Evolutionary conservation across 2,888 invertebrate genomes (phyloP), one percentile per base, ranked within the genome.

Genomic region (Xestia xanthographa): DNA sequence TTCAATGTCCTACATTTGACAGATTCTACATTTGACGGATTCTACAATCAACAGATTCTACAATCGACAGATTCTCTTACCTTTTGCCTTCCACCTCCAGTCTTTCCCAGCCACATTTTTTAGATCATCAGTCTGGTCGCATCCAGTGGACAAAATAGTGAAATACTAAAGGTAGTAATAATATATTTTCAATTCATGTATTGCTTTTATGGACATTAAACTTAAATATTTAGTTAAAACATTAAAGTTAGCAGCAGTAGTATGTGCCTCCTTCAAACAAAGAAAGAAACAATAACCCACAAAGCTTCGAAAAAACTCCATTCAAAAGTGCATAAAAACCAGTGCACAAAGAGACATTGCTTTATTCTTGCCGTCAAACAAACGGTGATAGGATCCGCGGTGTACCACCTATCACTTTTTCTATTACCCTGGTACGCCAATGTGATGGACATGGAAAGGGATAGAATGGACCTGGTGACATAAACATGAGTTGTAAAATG

Each of bases 321-420:
- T 62, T 56, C 29, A 38, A 81, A 70, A 69, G 41, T 77, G 68
- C 77, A 79, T 83, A 86, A 86, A 84, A 86, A 69, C 71, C 63
- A 82, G 77, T 85, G 76, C 84, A 73, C 78, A 76, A 34, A 70
- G 70, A 78, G 83, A 87, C 86, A 89, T 89, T 76, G 85, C 89
- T 91, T 87, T 91, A 89, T 90, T 82, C 84, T 85, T 69, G 88
- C 73, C 83, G 88, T 86, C 89, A 87, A 91, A 90, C 90, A 88
- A 90, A 91, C 89, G 90, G 89, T 91, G 92, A 93, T 94, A 93
- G 93, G 91, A 92, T 91, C 93, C 94, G 95, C 92, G 95, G 95
- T 94, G 92, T 90, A 92, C 94, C 93, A 92, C 92, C 93, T 93
- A 95, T 94, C 94, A 94, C 93, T 96, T 96, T 96, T 95, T 95